Evolutionary conservation across 2,797 vertebrate species (phyloP).

Genomic region (Etheostoma perlongum): DNA sequence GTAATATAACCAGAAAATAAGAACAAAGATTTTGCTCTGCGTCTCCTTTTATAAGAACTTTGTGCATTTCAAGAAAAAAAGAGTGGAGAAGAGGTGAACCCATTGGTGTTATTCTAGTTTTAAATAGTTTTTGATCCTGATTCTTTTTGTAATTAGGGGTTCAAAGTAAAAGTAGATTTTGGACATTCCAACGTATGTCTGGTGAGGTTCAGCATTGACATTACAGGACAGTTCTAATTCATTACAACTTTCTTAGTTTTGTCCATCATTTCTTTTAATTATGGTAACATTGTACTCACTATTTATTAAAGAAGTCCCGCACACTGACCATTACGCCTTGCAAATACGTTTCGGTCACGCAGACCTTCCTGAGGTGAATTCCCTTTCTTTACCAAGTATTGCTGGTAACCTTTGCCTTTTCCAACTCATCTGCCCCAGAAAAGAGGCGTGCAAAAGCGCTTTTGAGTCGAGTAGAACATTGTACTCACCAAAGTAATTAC

Average conservation of each 20-base stretch:
- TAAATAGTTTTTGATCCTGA: not conserved
- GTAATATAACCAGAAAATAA: not conserved
- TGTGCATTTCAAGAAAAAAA: slow-evolving; percentile 4
- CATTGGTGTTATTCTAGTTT: not conserved
- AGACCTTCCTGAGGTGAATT: too few species aligned
- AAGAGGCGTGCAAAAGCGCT: too few species aligned
- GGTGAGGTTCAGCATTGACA: not conserved
- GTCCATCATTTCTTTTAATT: too few species aligned
- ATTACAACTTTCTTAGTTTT: not conserved
- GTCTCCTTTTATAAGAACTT: not conserved
- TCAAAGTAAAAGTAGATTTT: not conserved
- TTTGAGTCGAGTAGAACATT: too few species aligned
- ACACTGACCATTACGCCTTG: too few species aligned
- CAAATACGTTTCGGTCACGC: too few species aligned
- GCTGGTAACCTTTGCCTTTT: too few species aligned
- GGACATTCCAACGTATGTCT: not conserved
- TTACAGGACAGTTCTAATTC: not conserved
- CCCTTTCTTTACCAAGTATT: too few species aligned
- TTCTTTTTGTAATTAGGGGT: not conserved
- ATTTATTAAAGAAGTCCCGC: too few species aligned
- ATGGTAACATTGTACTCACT: too few species aligned
- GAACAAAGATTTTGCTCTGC: not conserved
- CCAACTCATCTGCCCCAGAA: too few species aligned
- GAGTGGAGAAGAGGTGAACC: not conserved
- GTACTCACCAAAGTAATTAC: too few species aligned